These are phyloP conservation scores for Pocillopora verrucosa DNA, from an alignment of 64 coral and sea anemone species.

Conservation along the genomic window DNA sequence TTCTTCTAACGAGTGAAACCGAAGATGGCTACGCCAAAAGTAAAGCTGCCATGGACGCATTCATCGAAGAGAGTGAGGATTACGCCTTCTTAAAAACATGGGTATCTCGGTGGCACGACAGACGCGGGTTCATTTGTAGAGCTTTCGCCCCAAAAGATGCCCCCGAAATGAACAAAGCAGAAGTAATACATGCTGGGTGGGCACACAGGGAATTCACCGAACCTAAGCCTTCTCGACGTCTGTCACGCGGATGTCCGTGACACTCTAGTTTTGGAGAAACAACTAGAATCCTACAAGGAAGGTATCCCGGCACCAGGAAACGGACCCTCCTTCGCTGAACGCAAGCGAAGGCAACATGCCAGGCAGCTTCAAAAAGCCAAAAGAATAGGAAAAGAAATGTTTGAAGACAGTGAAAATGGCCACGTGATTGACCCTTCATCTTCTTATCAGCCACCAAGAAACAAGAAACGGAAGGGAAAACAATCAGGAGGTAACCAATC, in stretches of 20 bases:
- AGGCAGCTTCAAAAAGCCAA: not conserved
- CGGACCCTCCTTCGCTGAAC: slow-evolving; percentile 1
- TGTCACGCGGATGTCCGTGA: slow-evolving; percentile 24
- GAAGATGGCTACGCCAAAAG: too few relatives aligned
- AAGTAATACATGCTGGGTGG: slow-evolving; percentile 29
- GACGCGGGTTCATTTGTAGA: slow-evolving; percentile 35
- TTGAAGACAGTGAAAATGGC: not conserved
- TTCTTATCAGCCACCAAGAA: not conserved
- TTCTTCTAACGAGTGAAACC: too few relatives aligned
- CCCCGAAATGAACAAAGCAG: slow-evolving; percentile 32
- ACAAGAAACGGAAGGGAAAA: not conserved
- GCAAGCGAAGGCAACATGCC: not conserved
- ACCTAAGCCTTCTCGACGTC: slow-evolving; percentile 28
- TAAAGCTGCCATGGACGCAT: slow-evolving; percentile 40
- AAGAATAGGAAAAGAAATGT: not conserved
- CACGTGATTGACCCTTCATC: not conserved
- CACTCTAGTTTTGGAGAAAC: not conserved
- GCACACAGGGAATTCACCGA: slow-evolving; percentile 11
- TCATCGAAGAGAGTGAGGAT: slow-evolving; percentile 15
- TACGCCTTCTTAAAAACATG: slow-evolving; percentile 44
- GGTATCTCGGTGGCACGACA: slow-evolving; percentile 54
- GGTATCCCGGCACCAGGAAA: not conserved
- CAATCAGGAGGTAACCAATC: not conserved
- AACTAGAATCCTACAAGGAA: slow-evolving; percentile 3
- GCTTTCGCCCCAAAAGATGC: slow-evolving; percentile 44